Base-by-base conservation (phyloP, 2,113 vertebrate species). In the Chrysemys picta region DNA sequence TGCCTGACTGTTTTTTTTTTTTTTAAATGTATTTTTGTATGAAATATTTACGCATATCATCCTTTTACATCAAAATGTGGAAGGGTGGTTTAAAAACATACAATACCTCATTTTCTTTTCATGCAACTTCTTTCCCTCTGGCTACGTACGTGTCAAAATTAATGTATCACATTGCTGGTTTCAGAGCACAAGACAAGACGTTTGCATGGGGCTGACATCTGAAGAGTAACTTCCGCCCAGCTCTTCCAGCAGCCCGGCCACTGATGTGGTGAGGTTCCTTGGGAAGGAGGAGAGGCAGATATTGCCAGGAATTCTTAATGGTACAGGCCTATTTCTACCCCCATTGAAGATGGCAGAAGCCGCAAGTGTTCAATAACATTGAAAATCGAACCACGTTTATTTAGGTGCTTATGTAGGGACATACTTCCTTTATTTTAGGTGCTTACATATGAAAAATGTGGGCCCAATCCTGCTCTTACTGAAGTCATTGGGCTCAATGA, bases 261-360 rank as follows among this genome's bases (percentile, higher is more conserved):
- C 92, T 95, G 88, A 76, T 94, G 92, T 93, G 86, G 90, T 84
- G 56, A 89, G 65, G 80, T 87, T 59, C 84, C 88, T 59, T 81
- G 50, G 38, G 82, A 38, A 90, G 82, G 56, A 4, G 47, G 29
- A 91, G 85, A 52, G 38, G 84, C 75, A 80, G 62, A 42, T 79
- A 50, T 5, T 54, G 75, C 54, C 54, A 35, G 53, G 5, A 2
- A 25, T 80, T 75, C 85, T 94, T 14, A 35, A 53, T 9, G 75
- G 79, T 82, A 52, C 14, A 84, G 56, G 56, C 10, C 38, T 75
- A 94, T 93, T 91, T 76, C 88, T 80, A 24, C 29, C 62, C 65
- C 84, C 65, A 87, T 82, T 93, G 82, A 90, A 94, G 92, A 87
- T 62, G 47, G 69, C 38, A 3, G 52, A 82, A 56, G 80, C n/a